Evolutionary conservation across 1,140 invertebrate species (phyloP), one percentile per base, ranked within the genome.

Genomic region (Formica selysi): DNA sequence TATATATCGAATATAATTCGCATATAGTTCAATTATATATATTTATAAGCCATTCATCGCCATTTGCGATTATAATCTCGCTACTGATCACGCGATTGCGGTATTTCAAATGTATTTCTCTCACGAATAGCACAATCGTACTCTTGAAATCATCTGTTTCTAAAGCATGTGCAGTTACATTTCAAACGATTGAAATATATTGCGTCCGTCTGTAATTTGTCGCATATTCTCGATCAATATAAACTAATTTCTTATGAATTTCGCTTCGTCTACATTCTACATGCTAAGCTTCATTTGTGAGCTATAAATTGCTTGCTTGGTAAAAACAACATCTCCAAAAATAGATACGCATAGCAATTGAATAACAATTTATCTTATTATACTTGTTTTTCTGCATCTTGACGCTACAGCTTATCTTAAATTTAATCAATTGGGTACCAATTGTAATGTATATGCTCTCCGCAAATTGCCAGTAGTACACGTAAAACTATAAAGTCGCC

Each of bases 221-320:
- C 32, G 44, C 16, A 59, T 22, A 73, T 13, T 44, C 41, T 68
- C 68, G 8, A 44, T 51, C 29, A 62, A 36, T 65, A 59, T 44
- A 22, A 73, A 68, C 26, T 79, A 68, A 76, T 78, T 89, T 57
- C 1, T 76, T 68, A 36, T 26, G 8, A 64, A 32, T 85, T 86
- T 65, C n/a, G 84, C 79, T 90, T 85, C 44, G 62, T 65, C 54
- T 76, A 32, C 3, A 32, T 32, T 29, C 26, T 29, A 44, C 22
- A 78, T 36, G 26, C 59, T 79, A 87, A 87, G 87, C 87, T 89
- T 87, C 74, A 62, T 70, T 85, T 70, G 68, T 76, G 68, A 85
- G 22, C 68, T 29, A 29, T 65, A 88, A 10, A 86, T 64, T 74
- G 87, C 85, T 90, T 89, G 57, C n/a, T 78, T 61, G 76, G 79